Conservation (phyloP, 2,888 invertebrate species). For the Acronicta alni region DNA sequence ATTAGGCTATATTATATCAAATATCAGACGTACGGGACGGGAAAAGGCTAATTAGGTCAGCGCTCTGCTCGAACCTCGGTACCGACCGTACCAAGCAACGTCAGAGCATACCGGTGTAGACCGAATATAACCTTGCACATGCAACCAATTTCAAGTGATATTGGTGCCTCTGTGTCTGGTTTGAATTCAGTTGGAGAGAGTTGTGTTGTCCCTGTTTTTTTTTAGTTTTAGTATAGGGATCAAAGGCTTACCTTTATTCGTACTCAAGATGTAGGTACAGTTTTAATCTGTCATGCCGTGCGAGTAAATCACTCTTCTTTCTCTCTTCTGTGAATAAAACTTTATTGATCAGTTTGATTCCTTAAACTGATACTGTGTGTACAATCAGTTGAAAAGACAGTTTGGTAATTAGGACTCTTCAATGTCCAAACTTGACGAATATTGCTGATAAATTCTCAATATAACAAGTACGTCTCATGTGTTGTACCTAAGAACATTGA, state of each 20-base stretch:
- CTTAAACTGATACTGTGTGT: no score
- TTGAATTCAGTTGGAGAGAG: conserved; percentile 26
- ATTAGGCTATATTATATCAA: conserved; percentile 1
- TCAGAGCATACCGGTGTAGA: conserved; percentile 24
- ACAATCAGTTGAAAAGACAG: no score
- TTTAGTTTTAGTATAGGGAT: no score
- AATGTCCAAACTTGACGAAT: neutral
- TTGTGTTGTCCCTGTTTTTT: conserved; percentile 6
- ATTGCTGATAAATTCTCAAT: no score
- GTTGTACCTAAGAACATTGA: neutral
- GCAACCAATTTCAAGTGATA: conserved; percentile 29
- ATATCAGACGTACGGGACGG: conserved; percentile 10
- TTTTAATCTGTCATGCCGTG: no score
- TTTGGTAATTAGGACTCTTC: no score
- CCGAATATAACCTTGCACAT: conserved; percentile 47
- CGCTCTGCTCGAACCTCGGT: conserved; percentile 13
- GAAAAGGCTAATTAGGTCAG: conserved; percentile 40
- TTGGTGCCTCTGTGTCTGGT: conserved; percentile 31
- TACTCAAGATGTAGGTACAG: no score
- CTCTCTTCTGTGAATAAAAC: no score
- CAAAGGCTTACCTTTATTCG: no score
- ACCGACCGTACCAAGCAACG: conserved; percentile 10
- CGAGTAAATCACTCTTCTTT: no score
- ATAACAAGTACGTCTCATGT: no score
- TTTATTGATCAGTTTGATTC: no score